phyloP scores from a whole-genome alignment of 2,888 invertebrate genomes.

The Oligia latruncula region DNA sequence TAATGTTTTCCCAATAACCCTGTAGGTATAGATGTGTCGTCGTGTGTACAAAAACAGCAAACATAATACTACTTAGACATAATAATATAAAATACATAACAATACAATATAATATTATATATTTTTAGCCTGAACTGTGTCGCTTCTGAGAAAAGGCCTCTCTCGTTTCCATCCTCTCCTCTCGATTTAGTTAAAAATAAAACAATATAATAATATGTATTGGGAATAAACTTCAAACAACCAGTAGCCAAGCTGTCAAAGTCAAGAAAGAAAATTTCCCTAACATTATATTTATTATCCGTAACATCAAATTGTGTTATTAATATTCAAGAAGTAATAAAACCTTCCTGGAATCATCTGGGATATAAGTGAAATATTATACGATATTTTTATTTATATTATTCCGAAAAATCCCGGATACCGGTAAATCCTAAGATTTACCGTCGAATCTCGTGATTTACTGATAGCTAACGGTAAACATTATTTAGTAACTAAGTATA shows the following conservation, averaged over 20 bases:
- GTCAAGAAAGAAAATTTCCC: not conserved
- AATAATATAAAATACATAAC: not conserved
- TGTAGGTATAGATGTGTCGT: not conserved
- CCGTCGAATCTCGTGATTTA: slow-evolving; percentile 52
- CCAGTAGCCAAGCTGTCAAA: not conserved
- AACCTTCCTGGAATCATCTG: slow-evolving; percentile 45
- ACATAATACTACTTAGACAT: not conserved
- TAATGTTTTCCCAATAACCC: too few relatives aligned
- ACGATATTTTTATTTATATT: slow-evolving; percentile 60
- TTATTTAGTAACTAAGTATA: slow-evolving; percentile 32
- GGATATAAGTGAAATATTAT: slow-evolving; percentile 42
- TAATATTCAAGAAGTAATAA: slow-evolving; percentile 57
- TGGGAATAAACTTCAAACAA: not conserved
- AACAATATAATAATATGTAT: not conserved
- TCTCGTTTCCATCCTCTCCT: not conserved
- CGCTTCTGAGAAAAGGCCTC: not conserved
- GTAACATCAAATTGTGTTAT: slow-evolving; percentile 32
- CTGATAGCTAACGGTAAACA: slow-evolving; percentile 47
- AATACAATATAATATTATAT: not conserved
- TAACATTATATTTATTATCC: not conserved
- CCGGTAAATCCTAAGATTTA: slow-evolving; percentile 52
- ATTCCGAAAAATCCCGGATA: slow-evolving; percentile 50
- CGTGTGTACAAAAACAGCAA: not conserved
- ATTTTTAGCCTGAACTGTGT: not conserved
- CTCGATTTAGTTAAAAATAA: not conserved